Base-by-base conservation (phyloP, 2,888 invertebrate species). In the Napeogenes sylphis region DNA sequence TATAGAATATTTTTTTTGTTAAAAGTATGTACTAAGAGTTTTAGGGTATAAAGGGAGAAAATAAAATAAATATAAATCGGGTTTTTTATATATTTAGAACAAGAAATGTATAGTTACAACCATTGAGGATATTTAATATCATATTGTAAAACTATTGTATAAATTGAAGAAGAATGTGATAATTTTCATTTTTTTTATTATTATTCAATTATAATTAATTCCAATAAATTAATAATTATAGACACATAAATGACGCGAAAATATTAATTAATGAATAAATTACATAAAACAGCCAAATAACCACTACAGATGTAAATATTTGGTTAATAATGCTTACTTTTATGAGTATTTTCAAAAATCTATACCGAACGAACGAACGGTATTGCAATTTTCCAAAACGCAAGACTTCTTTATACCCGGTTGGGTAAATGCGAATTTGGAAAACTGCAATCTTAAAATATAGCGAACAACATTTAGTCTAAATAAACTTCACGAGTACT, bases 71-170 rank as follows among this genome's bases (percentile, higher is more conserved):
- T 62, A 64, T 70, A 67, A 62, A 66, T 80, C 77, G 78, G 84
- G 82, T 84, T 88, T 87, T 90, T 89, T 89, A 91, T 91, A 91
- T 91, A 91, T 91, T 91, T 91, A 91, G 91, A 91, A 91, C 91
- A 91, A 91, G 91, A 91, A 91, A 91, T 91, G 91, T 91, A 91
- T 91, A 90, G 88, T 90, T 91, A 91, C 91, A 91, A 91, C 91
- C 91, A 91, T 91, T 84, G 91, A 91, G 88, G 91, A 91, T 91
- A 91, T 91, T 90, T 90, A 88, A 91, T 91, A 91, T 91, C 91
- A 85, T 91, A 91, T 91, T 90, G 89, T 90, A 90, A 90, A 90
- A 87, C 90, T 91, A 91, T 91, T 91, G 91, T 91, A 90, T 87
- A 90, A 89, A 89, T 87, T 89, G 90, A 90, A 88, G 88, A 88